Percentiles rank a stretch among this genome's conserved stretches.
Conservation (phyloP, 2,113 vertebrate species). For the Chaetops frenatus region DNA sequence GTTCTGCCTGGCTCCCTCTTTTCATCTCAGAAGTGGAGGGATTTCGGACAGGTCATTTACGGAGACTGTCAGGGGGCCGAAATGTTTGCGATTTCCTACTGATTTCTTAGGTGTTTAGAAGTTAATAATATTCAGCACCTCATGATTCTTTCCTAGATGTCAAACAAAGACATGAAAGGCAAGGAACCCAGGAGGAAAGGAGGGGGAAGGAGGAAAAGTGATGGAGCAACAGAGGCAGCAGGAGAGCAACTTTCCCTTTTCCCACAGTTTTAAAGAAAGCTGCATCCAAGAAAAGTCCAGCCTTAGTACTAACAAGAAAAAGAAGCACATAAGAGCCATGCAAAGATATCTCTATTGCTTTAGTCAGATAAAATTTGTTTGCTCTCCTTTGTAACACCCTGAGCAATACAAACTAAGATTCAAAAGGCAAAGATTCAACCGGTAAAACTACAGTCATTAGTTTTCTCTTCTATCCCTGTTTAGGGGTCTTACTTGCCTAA, state of each 20-base stretch:
- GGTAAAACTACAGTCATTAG: not conserved
- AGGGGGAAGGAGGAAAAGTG: not conserved
- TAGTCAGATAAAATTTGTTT: constrained; percentile 13
- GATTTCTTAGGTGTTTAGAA: constrained; percentile 79
- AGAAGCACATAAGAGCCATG: not conserved
- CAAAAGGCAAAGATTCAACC: not conserved
- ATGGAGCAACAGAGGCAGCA: not conserved
- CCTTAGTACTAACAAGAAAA: not conserved
- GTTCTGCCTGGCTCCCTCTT: constrained; percentile 70
- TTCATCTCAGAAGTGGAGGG: constrained; percentile 67
- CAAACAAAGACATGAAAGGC: constrained; percentile 74
- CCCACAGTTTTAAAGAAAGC: not conserved
- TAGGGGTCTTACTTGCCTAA: not conserved
- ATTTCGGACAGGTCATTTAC: constrained; percentile 63
- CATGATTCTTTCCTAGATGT: constrained; percentile 76
- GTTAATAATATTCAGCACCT: constrained; percentile 79
- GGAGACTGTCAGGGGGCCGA: constrained; percentile 61
- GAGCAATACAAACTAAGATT: not conserved
- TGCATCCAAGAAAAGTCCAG: not conserved
- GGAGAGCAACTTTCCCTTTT: not conserved
- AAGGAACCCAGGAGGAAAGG: constrained; percentile 65
- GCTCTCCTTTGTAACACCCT: constrained; percentile 39
- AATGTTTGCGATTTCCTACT: constrained; percentile 73
- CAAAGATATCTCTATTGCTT: not conserved
- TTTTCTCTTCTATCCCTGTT: not conserved